These are phyloP conservation scores for Myotis brandtii DNA, from an alignment of 2,113 vertebrate species.

Conservation along the genomic window DNA sequence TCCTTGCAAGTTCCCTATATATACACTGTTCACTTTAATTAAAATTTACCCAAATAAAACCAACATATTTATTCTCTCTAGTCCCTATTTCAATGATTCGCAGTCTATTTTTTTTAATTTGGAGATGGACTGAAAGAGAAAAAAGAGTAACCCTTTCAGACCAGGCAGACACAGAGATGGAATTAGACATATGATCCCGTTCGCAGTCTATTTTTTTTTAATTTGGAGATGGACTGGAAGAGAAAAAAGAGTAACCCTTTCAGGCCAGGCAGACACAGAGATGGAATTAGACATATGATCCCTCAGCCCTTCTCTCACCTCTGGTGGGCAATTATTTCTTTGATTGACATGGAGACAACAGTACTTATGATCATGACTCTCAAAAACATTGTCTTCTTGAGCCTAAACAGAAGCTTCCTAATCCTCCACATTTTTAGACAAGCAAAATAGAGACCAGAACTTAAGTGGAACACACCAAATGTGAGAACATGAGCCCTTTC, in stretches of 20 bases:
- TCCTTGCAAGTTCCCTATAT: not conserved
- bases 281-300: not conserved
- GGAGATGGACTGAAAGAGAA: not conserved
- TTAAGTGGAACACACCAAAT: not conserved
- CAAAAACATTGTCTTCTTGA: not conserved
- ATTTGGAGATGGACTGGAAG: not conserved
- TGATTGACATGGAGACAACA: not conserved
- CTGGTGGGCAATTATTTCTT: not conserved
- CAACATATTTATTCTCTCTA: not conserved
- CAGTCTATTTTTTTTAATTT: not conserved
- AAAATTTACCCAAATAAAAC: not conserved
- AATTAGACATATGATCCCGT: not conserved
- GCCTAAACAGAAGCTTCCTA: not conserved
- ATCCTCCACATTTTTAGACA: not conserved
- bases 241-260: not conserved
- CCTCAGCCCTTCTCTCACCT: not conserved
- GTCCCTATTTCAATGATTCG: not conserved
- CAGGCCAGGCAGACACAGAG: not conserved
- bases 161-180: not conserved
- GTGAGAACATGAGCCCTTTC: too few relatives aligned
- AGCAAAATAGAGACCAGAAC: not conserved
- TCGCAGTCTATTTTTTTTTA: not conserved
- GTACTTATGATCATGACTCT: not conserved
- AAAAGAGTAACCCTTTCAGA: not conserved
- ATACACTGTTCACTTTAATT: not conserved